Evolutionary conservation across 2,797 vertebrate species (phyloP).

Genomic region (Echeneis naucrates): DNA sequence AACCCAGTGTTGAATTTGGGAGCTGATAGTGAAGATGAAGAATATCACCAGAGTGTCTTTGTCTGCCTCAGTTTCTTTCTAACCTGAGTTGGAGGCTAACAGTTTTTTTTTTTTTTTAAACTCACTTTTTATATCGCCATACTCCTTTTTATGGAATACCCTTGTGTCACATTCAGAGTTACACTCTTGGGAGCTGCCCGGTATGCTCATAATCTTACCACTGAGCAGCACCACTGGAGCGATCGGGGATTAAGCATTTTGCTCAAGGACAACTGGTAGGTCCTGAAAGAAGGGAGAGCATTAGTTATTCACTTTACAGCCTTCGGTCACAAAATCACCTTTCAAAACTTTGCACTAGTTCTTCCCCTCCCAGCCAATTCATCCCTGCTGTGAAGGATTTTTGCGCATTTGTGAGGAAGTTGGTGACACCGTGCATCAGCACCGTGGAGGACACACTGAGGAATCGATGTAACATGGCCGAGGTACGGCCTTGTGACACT

Average conservation of each 20-base stretch:
- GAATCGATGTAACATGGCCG: conserved; percentile 29
- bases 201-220: conserved; percentile 60
- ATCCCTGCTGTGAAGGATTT: conserved; percentile 46
- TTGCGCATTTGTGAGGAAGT: conserved; percentile 56
- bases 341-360: conserved; percentile 38
- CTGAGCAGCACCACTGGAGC: conserved; percentile 58
- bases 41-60: conserved; percentile 21
- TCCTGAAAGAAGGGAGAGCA: conserved; percentile 37
- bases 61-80: background rate
- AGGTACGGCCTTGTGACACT: conserved; percentile 32
- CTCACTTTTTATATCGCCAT: conserved; percentile 18
- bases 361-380: conserved; percentile 28
- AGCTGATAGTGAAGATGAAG: conserved; percentile 23
- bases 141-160: conserved; percentile 20
- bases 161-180: conserved; percentile 52
- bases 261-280: conserved; percentile 61
- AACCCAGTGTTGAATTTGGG: conserved; percentile 18
- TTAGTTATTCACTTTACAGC: conserved; percentile 57
- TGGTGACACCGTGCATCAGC: conserved; percentile 53
- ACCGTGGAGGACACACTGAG: conserved; percentile 41
- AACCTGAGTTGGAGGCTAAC: conserved; percentile 5
- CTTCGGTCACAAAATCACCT: conserved; percentile 51
- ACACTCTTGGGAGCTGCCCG: conserved; percentile 54
- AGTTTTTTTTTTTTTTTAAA: no score
- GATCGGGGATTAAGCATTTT: conserved; percentile 61